Conservation (phyloP, 2,797 vertebrate genomes). For the Eupleurogrammus muticus region DNA sequence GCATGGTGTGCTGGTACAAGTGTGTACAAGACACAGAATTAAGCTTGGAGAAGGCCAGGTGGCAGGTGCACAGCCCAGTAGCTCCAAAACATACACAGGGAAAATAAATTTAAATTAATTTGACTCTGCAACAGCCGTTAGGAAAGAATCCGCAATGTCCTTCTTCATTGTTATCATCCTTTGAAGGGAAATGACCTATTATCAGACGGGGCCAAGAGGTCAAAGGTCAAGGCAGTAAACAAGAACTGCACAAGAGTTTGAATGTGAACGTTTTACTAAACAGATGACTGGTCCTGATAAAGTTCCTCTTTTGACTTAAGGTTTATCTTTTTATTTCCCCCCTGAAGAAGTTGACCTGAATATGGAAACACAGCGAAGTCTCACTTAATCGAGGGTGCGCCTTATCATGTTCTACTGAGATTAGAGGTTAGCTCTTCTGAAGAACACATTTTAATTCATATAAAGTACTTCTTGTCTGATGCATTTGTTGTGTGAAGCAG, state of each 20-base stretch:
- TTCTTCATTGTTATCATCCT: slow-evolving; percentile 22
- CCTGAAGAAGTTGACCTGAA: slow-evolving; percentile 22
- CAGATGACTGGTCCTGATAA: slow-evolving; percentile 3
- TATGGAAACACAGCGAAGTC: slow-evolving; percentile 24
- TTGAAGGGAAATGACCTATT: slow-evolving; percentile 27
- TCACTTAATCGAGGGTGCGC: slow-evolving; percentile 30
- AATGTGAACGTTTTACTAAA: slow-evolving; percentile 27
- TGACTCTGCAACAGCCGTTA: slow-evolving; percentile 11
- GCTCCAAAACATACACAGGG: background rate
- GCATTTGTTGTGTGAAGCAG: background rate
- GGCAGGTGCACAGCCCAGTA: slow-evolving; percentile 28
- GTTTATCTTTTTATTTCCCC: slow-evolving; percentile 36
- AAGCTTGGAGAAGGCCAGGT: slow-evolving; percentile 31
- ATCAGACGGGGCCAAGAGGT: slow-evolving; percentile 31
- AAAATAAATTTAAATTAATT: slow-evolving; percentile 14
- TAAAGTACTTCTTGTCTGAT: background rate
- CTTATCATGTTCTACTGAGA: slow-evolving; percentile 14
- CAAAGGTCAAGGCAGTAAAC: slow-evolving; percentile 43
- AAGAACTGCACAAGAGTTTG: slow-evolving; percentile 4
- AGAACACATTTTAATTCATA: slow-evolving; percentile 26
- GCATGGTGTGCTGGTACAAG: slow-evolving; percentile 17
- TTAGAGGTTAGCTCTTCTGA: slow-evolving; percentile 10
- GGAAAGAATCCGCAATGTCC: slow-evolving; percentile 18
- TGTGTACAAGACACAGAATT: slow-evolving; percentile 30
- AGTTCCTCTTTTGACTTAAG: slow-evolving; percentile 18